Evolutionary conservation across 1,140 invertebrate genomes (phyloP).

Genomic region (Drosophila ironensis): DNA sequence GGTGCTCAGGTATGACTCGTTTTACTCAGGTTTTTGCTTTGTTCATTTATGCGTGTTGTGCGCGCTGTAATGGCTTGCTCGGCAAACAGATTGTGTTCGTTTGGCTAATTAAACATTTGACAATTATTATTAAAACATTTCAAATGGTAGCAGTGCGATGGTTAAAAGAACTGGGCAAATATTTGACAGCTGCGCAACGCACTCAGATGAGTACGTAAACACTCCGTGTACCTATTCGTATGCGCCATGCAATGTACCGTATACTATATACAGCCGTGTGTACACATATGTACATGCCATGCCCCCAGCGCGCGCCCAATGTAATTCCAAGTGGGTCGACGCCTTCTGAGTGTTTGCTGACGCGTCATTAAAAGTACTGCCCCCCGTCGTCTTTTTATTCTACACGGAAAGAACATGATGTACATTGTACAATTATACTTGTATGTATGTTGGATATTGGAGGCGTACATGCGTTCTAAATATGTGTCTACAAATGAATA

Average conservation of each 20-base stretch:
- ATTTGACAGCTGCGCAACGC: conserved; percentile 43
- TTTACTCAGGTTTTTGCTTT: too few species aligned
- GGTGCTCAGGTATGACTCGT: too few species aligned
- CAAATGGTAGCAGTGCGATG: conserved; percentile 28
- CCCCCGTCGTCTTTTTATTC: conserved; percentile 53
- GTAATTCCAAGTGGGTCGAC: conserved; percentile 59
- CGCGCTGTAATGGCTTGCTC: conserved; percentile 3
- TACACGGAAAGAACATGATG: conserved; percentile 9
- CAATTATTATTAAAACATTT: conserved; percentile 67
- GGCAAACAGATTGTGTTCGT: conserved; percentile 29
- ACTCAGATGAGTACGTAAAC: neutral
- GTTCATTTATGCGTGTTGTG: neutral
- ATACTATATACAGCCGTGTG: neutral
- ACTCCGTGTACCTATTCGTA: neutral
- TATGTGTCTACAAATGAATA: too few species aligned
- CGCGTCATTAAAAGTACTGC: conserved; percentile 69
- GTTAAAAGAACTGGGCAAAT: conserved; percentile 52
- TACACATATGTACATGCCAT: neutral
- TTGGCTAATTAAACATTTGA: conserved; percentile 73
- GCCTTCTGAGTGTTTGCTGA: conserved; percentile 70
- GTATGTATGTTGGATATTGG: too few species aligned
- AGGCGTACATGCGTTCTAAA: too few species aligned
- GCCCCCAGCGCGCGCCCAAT: neutral
- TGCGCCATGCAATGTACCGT: too few species aligned
- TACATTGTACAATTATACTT: too few species aligned